Conservation (phyloP, 2,888 invertebrate species). For the Lycophotia porphyrea region DNA sequence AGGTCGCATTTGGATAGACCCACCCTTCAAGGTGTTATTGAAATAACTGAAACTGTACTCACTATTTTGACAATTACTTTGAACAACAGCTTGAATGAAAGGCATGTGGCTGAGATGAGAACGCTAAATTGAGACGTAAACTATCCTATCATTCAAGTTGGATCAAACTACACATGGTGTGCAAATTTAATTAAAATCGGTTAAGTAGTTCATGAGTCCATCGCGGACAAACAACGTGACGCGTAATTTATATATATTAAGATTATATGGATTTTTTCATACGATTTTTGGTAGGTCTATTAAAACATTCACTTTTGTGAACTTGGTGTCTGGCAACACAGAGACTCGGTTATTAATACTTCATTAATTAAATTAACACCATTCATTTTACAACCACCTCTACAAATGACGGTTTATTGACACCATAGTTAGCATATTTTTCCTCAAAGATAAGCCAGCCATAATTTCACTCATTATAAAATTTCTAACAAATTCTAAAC, state of each 20-base stretch:
- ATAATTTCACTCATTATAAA: conserved; percentile 1
- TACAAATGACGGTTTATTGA: conserved; percentile 18
- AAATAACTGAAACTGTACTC: not conserved
- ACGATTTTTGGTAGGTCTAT: not conserved
- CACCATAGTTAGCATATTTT: conserved; percentile 1
- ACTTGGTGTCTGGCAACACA: not conserved
- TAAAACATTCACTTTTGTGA: not conserved
- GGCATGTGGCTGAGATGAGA: no score
- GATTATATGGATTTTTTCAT: no score
- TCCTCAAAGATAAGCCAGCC: not conserved
- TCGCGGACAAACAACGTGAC: no score
- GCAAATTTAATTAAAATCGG: no score
- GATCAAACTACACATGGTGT: no score
- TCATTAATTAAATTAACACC: conserved; percentile 5
- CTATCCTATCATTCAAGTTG: no score
- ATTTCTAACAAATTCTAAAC: conserved; percentile 7
- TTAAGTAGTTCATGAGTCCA: no score
- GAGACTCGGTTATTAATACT: not conserved
- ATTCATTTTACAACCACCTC: not conserved
- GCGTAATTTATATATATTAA: no score
- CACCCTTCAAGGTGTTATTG: not conserved
- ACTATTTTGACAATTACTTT: not conserved
- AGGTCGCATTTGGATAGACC: not conserved
- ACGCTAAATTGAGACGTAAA: no score
- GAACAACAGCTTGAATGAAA: no score